Base-by-base conservation (phyloP, 2,888 invertebrate genomes). In the Philereme transversata region DNA sequence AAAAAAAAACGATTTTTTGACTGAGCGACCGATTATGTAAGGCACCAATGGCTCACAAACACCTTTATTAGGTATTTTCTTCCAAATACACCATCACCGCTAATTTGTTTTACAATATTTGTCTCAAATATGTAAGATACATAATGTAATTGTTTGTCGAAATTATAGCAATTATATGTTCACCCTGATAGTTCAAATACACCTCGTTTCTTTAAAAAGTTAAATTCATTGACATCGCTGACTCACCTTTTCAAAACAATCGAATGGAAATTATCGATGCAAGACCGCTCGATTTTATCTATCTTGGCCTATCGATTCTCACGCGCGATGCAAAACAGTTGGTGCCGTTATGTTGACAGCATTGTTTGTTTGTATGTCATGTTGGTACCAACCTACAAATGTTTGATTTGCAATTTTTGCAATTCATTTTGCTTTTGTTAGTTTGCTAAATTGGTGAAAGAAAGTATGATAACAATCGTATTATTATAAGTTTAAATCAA, bases 291-390 rank as follows among this genome's bases (percentile, higher is more conserved):
- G 47, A 33, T 45, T 36, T 45, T 61, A 61, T 57, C 61, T 52
- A 49, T 48, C 52, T 44, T 38, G 46, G 50, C 38, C 64, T 59
- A 62, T 62, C 51, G 57, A 41, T 57, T 65, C 64, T 62, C 66
- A 65, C 67, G 57, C 56, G 62, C 61, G 54, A 60, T 65, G 68
- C 64, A 48, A 66, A 60, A 64, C 64, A 57, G 59, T 62, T 60
- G 11, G 41, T 58, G 57, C 70, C 68, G 70, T 66, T 68, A 70
- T 40, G 60, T 68, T 68, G 66, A 60, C 70, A 70, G 63, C 62
- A 64, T 67, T 69, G 65, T 70, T 59, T 46, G 57, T 51, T 46
- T 60, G 59, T 57, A 55, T 62, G 69, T 64, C 65, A 57, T 11
- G 51, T 46, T 45, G 41, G 50, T 44, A 44, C 58, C 54, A 51